A percentile compares a stretch with the other conserved stretches of the same genome.
Evolutionary conservation across 1,140 invertebrate genomes (phyloP).

Genomic region (Zelostemma sp.): DNA sequence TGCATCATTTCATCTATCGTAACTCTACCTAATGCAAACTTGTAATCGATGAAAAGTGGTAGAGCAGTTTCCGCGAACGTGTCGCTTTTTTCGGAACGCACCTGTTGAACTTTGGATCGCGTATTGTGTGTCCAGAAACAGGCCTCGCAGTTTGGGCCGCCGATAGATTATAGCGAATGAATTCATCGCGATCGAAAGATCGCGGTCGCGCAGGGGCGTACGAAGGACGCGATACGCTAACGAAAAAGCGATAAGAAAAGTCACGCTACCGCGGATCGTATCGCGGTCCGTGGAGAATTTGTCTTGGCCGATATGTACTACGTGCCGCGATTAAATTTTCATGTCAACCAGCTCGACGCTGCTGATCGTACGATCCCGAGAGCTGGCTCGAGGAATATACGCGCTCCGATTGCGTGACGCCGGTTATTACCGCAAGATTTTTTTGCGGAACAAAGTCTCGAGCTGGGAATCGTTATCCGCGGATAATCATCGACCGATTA

Average conservation of each 20-base stretch:
- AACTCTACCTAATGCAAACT: too few relatives aligned
- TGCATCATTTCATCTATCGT: too few relatives aligned
- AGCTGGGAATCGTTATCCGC: not conserved
- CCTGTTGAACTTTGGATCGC: too few relatives aligned
- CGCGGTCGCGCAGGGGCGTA: not conserved
- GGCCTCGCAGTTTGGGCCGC: constrained; percentile 1
- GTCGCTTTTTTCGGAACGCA: too few relatives aligned
- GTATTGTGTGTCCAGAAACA: too few relatives aligned
- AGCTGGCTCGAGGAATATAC: not conserved
- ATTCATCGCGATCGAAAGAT: constrained; percentile 3
- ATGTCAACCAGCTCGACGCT: constrained; percentile 20
- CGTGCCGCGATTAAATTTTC: constrained; percentile 40
- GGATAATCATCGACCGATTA: not conserved
- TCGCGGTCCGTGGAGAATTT: constrained; percentile 33
- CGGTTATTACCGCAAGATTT: not conserved
- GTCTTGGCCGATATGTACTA: constrained; percentile 34
- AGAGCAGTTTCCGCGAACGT: too few relatives aligned
- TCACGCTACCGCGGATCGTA: constrained; percentile 34
- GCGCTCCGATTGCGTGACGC: not conserved
- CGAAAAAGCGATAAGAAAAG: constrained; percentile 28
- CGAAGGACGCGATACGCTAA: constrained; percentile 18
- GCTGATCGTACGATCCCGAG: not conserved
- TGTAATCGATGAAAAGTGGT: too few relatives aligned
- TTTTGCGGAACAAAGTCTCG: not conserved
- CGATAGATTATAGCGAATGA: constrained; percentile 11